Evolutionary conservation across 2,888 invertebrate species (phyloP).

Genomic region (Pachymerium ferrugineum): DNA sequence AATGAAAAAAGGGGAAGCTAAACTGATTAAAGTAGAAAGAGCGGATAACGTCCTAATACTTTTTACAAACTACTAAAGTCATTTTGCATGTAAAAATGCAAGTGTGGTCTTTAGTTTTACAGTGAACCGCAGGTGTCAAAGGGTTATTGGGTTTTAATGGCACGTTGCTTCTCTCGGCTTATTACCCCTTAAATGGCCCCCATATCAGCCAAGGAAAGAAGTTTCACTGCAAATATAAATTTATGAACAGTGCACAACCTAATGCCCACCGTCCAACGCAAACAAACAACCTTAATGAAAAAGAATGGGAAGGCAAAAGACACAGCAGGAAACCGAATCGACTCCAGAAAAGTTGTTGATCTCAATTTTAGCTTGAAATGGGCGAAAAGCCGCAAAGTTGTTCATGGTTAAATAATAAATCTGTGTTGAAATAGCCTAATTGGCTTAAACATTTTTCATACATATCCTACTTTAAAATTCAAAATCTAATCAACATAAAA

Average conservation of each 20-base stretch:
- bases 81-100: neutral
- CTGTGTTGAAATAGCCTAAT: no score
- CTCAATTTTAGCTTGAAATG: neutral
- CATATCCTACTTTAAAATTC: neutral
- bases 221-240: conserved; percentile 17
- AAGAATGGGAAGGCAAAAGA: neutral
- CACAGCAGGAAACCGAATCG: conserved; percentile 17
- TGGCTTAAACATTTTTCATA: conserved; percentile 9
- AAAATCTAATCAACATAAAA: neutral
- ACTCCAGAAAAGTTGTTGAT: conserved; percentile 10
- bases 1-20: neutral
- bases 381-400: conserved; percentile 13
- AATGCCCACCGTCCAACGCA: conserved; percentile 1
- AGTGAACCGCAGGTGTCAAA: conserved; percentile 4
- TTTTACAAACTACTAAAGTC: neutral
- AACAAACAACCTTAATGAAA: conserved; percentile 27
- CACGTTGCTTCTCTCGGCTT: neutral
- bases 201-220: neutral
- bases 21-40: neutral
- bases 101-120: neutral
- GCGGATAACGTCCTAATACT: neutral
- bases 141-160: conserved; percentile 6
- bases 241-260: neutral
- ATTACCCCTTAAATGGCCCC: conserved; percentile 18
- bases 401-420: neutral